Evolutionary conservation across 1,140 invertebrate genomes (phyloP).

Genomic region (Drosophila hydei): DNA sequence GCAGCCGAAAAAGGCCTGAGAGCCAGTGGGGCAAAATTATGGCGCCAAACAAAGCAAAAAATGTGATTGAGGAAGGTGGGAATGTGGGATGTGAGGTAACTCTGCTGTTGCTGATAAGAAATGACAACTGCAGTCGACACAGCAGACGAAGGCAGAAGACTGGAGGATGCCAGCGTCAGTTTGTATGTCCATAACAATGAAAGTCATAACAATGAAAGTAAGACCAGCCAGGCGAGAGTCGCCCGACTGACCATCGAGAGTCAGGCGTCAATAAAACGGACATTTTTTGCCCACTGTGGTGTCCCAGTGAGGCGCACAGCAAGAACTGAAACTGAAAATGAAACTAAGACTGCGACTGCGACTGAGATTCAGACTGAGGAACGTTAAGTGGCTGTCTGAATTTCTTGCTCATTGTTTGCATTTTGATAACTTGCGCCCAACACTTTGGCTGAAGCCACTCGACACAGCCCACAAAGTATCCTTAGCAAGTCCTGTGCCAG

Average conservation of each 20-base stretch:
- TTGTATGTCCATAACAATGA: constrained; percentile 49
- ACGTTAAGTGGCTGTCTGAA: constrained; percentile 37
- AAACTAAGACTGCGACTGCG: neutral
- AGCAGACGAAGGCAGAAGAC: neutral
- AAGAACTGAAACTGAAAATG: neutral
- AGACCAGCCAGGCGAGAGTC: constrained; percentile 4
- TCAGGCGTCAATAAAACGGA: constrained; percentile 45
- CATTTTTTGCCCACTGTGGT: constrained; percentile 11
- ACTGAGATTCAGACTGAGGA: neutral
- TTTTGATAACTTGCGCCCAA: constrained; percentile 46
- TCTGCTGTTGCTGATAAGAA: constrained; percentile 33
- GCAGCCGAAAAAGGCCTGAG: neutral
- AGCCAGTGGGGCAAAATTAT: constrained; percentile 7
- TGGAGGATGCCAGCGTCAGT: constrained; percentile 2
- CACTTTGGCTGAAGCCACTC: constrained; percentile 17
- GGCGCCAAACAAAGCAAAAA: constrained; percentile 31
- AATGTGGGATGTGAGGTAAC: neutral
- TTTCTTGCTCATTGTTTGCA: constrained; percentile 43
- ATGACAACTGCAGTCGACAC: constrained; percentile 48
- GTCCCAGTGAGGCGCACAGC: constrained; percentile 27
- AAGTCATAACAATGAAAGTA: constrained; percentile 49
- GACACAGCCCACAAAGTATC: constrained; percentile 16
- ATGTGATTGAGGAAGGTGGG: neutral
- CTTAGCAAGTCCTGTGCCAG: neutral
- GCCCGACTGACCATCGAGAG: constrained; percentile 29